Evolutionary conservation across 2,113 vertebrate genomes (phyloP).

Genomic region (Cebus imitator): DNA sequence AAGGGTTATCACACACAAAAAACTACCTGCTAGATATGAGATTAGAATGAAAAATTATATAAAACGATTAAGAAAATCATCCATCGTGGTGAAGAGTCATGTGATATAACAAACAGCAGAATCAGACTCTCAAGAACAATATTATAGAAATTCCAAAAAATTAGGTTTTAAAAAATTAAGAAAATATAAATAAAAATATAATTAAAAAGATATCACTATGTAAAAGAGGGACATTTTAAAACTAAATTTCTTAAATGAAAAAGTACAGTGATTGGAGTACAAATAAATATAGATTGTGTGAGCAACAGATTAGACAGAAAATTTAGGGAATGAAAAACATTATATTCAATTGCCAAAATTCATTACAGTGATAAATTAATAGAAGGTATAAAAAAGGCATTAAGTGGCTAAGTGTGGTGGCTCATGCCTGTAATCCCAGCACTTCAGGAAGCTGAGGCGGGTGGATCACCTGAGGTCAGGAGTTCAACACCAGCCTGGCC

Average conservation of each 20-base stretch:
- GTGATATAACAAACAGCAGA: background rate
- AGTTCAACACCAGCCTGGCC: too few species aligned
- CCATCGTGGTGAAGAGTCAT: background rate
- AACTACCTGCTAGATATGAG: background rate
- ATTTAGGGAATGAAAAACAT: background rate
- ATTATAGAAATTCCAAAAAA: background rate
- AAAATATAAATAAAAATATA: background rate
- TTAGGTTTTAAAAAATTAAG: background rate
- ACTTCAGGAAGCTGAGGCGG: too few species aligned
- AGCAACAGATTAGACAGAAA: background rate
- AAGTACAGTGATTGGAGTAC: background rate
- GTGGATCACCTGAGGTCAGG: too few species aligned
- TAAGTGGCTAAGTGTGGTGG: background rate
- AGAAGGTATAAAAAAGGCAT: background rate
- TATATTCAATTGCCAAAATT: background rate
- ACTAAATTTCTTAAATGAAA: background rate
- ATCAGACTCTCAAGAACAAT: background rate
- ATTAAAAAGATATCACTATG: background rate
- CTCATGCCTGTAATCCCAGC: too few species aligned
- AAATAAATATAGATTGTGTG: background rate
- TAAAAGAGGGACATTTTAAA: background rate
- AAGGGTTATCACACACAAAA: background rate
- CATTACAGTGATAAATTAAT: background rate
- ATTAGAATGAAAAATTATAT: background rate
- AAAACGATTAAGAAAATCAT: background rate